These are phyloP conservation scores for Oreochromis grahami DNA, from an alignment of 2,797 vertebrate species.

Conservation along the genomic window DNA sequence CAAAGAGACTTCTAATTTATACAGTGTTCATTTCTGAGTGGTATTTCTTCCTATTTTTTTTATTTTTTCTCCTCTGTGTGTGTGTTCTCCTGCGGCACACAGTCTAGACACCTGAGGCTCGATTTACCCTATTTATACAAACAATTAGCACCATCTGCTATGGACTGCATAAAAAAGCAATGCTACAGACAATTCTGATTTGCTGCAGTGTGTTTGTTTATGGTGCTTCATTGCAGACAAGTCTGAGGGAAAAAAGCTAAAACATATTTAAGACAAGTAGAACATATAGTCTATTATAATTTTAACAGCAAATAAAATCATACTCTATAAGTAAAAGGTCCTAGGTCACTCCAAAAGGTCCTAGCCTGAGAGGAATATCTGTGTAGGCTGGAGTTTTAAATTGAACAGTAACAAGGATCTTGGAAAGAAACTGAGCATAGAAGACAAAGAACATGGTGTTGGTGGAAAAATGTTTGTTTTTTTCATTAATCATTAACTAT, in stretches of 20 bases:
- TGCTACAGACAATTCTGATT: neutral
- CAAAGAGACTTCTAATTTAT: constrained; percentile 3
- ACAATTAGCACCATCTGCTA: constrained; percentile 5
- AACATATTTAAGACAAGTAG: neutral
- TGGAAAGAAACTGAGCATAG: neutral
- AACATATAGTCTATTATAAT: neutral
- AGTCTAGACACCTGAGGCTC: neutral
- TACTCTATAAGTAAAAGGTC: neutral
- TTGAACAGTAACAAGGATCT: neutral
- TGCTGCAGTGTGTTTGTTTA: neutral
- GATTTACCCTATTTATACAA: constrained; percentile 26
- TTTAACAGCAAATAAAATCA: neutral
- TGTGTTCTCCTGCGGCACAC: neutral
- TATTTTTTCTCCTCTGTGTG: neutral
- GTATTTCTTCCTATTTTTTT: neutral
- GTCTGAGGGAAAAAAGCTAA: neutral
- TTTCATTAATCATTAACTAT: neutral
- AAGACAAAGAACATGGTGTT: neutral
- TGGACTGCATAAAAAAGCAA: neutral
- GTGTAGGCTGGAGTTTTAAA: neutral
- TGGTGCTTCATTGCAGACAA: neutral
- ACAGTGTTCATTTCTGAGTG: neutral
- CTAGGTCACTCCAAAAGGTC: neutral
- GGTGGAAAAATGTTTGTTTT: neutral
- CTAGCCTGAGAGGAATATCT: neutral